Percentiles rank a stretch among this genome's conserved stretches.
phyloP scores from a whole-genome alignment of 2,113 vertebrate genomes.

The Amia ocellicauda region DNA sequence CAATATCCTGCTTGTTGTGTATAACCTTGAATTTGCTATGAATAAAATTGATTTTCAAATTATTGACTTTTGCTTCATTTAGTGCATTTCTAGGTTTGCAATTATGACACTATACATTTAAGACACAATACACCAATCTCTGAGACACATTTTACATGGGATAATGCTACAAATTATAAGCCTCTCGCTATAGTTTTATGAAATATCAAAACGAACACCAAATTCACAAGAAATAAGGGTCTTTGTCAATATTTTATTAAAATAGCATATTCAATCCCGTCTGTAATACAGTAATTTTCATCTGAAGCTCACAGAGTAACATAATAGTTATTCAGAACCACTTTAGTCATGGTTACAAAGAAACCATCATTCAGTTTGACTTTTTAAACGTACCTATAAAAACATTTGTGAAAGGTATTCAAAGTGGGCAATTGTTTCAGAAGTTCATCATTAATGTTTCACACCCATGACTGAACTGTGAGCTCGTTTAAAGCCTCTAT shows the following conservation, averaged over 20 bases:
- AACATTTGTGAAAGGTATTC: neutral
- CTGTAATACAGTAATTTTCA: conserved; percentile 1
- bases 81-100: too few relatives aligned
- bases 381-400: neutral
- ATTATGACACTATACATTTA: too few relatives aligned
- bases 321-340: neutral
- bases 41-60: too few relatives aligned
- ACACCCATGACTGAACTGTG: neutral
- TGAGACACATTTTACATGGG: too few relatives aligned
- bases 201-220: too few relatives aligned
- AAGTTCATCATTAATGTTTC: neutral
- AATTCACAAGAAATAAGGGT: neutral
- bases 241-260: conserved; percentile 9
- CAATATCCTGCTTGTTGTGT: too few relatives aligned
- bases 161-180: too few relatives aligned
- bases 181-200: too few relatives aligned
- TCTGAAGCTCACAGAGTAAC: neutral
- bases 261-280: conserved; percentile 4
- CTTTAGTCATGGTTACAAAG: conserved; percentile 2
- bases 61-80: too few relatives aligned
- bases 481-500: conserved; percentile 1
- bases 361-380: neutral
- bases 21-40: too few relatives aligned
- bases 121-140: too few relatives aligned
- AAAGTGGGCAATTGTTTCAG: neutral